Percentiles rank a stretch among this genome's conserved stretches.
phyloP scores from a whole-genome alignment of 2,888 invertebrate genomes.

The Nomada flava region DNA sequence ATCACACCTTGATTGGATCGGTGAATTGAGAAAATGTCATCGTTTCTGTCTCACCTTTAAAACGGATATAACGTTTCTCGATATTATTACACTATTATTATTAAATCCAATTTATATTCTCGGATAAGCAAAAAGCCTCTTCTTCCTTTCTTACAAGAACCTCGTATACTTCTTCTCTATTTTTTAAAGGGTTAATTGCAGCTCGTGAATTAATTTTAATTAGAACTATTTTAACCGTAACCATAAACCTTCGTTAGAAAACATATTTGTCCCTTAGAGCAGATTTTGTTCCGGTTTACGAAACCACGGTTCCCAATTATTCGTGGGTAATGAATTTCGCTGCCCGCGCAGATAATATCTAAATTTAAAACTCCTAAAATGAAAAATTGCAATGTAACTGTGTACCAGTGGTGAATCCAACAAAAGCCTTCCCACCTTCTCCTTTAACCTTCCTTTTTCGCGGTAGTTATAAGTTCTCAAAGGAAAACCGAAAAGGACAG shows the following conservation, averaged over 20 bases:
- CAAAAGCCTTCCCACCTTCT: too few relatives aligned
- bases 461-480: too few relatives aligned
- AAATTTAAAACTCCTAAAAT: neutral
- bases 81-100: slow-evolving; percentile 32
- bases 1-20: neutral
- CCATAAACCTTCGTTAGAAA: neutral
- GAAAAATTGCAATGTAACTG: neutral
- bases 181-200: neutral
- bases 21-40: slow-evolving; percentile 38
- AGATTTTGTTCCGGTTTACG: neutral
- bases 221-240: neutral
- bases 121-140: neutral
- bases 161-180: neutral
- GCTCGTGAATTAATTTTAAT: neutral
- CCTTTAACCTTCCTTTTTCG: neutral
- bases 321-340: slow-evolving; percentile 6
- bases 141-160: neutral
- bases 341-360: neutral
- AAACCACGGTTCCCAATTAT: neutral
- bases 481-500: too few relatives aligned
- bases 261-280: neutral
- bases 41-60: slow-evolving; percentile 22
- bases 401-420: neutral
- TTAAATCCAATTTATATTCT: slow-evolving; percentile 15
- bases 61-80: neutral